Conservation (phyloP, 2,888 invertebrate genomes). For the Rhamphomyia laevipes region DNA sequence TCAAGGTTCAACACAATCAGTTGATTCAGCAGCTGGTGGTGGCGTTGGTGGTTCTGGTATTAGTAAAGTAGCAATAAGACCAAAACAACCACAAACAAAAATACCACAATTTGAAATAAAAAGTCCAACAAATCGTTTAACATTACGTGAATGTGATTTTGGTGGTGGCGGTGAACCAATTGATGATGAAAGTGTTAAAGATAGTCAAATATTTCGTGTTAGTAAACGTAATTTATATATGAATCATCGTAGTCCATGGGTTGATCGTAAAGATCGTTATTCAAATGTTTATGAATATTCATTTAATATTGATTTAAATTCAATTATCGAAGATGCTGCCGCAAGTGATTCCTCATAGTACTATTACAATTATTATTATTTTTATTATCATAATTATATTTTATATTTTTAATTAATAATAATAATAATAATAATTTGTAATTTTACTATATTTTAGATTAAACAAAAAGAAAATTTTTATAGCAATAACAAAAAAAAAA, state of each 20-base stretch:
- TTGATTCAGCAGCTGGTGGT: constrained; percentile 26
- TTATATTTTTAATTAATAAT: no score
- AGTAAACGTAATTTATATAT: constrained; percentile 39
- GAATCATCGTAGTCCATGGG: constrained; percentile 37
- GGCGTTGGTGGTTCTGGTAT: not conserved
- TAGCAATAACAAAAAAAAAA: no score
- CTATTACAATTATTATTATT: constrained; percentile 13
- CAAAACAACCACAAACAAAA: constrained; percentile 31
- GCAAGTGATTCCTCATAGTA: constrained; percentile 40
- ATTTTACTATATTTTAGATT: no score
- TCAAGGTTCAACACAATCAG: constrained; percentile 32
- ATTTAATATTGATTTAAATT: constrained; percentile 38
- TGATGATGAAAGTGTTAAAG: constrained; percentile 37
- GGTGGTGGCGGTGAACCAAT: constrained; percentile 39
- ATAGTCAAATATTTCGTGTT: constrained; percentile 39
- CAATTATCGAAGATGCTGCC: constrained; percentile 38
- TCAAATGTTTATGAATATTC: constrained; percentile 39
- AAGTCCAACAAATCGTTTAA: constrained; percentile 35
- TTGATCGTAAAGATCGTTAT: constrained; percentile 34
- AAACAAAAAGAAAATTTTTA: no score
- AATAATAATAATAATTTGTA: no score
- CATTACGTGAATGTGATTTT: constrained; percentile 37
- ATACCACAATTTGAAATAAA: constrained; percentile 29
- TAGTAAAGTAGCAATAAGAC: constrained; percentile 26
- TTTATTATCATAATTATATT: not conserved